These are phyloP conservation scores for Chloroceryle inda DNA, from an alignment of 2,797 vertebrate species.

Conservation along the genomic window DNA sequence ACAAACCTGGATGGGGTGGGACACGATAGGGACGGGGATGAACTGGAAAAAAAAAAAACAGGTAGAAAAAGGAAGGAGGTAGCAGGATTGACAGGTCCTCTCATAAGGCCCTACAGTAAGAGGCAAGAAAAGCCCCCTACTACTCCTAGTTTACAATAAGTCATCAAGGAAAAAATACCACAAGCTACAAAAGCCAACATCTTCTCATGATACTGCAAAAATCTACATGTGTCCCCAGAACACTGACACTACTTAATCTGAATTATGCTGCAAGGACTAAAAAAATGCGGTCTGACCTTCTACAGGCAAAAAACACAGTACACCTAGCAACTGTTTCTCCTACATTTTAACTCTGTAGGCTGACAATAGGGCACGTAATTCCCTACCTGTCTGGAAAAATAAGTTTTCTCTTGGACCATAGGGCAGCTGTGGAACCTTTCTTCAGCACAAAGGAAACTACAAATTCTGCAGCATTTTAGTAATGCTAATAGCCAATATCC, in stretches of 20 bases:
- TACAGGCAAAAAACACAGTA: neutral
- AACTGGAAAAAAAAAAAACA: accelerated
- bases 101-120: neutral
- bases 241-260: neutral
- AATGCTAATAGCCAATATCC: neutral
- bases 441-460: neutral
- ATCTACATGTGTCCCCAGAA: neutral
- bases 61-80: neutral
- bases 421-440: neutral
- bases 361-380: neutral
- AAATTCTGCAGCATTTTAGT: neutral
- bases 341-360: neutral
- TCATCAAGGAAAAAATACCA: neutral
- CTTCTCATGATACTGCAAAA: neutral
- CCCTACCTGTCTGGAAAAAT: neutral
- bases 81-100: neutral
- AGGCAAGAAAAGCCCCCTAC: neutral
- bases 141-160: neutral
- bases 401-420: neutral
- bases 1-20: neutral
- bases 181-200: neutral
- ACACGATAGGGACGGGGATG: neutral
- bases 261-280: neutral
- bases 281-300: neutral
- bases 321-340: neutral